phyloP scores from a whole-genome alignment of 2,113 vertebrate genomes.

The Garra rufa region DNA sequence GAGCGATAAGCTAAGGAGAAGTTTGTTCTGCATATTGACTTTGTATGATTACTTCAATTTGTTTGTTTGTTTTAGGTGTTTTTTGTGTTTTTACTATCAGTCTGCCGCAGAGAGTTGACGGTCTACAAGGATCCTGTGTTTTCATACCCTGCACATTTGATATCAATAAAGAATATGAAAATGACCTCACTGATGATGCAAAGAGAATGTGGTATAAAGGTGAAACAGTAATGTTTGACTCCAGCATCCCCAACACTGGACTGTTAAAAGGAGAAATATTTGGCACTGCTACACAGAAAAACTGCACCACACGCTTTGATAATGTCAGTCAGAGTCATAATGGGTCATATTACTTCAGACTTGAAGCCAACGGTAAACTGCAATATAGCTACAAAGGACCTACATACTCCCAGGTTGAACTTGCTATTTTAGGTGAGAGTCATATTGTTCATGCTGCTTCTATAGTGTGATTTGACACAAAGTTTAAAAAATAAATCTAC shows the following conservation, averaged over 20 bases:
- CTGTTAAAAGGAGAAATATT: not conserved
- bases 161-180: fast-evolving
- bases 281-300: not conserved
- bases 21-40: no score
- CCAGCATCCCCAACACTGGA: not conserved
- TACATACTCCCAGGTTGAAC: not conserved
- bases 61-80: no score
- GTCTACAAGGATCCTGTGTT: no score
- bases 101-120: no score
- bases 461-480: not conserved
- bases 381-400: not conserved
- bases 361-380: not conserved
- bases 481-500: not conserved
- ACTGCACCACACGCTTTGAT: not conserved
- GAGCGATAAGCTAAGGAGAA: no score
- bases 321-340: not conserved
- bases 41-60: no score
- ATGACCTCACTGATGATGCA: no score
- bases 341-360: not conserved
- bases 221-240: not conserved
- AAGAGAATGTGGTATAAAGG: no score
- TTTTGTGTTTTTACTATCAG: no score
- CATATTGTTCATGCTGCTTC: not conserved
- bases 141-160: no score
- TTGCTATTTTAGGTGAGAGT: conserved; percentile 10